Percentiles rank a stretch among this genome's conserved stretches.
These are phyloP conservation scores for Solea solea DNA, from an alignment of 2,113 vertebrate genomes.

Conservation along the genomic window DNA sequence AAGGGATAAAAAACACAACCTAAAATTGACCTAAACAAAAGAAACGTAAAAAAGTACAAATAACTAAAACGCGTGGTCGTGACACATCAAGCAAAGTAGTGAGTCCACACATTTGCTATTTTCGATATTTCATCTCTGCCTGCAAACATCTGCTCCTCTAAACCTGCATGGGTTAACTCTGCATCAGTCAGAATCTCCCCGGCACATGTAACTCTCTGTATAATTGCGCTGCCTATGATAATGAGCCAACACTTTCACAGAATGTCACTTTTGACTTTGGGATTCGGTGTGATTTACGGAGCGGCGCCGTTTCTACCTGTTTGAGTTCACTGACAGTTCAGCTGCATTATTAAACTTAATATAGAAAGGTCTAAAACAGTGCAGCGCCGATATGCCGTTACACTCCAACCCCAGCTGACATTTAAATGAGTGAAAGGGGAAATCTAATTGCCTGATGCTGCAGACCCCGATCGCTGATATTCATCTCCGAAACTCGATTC, in stretches of 20 bases:
- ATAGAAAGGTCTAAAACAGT: conserved; percentile 3
- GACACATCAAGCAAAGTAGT: too few relatives aligned
- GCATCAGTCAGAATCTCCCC: too few relatives aligned
- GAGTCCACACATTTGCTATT: too few relatives aligned
- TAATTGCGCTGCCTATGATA: background rate
- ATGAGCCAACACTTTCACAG: background rate
- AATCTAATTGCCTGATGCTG: conserved; percentile 6
- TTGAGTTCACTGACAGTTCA: background rate
- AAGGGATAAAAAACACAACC: background rate
- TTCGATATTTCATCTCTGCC: too few relatives aligned
- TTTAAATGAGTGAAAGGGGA: conserved; percentile 13
- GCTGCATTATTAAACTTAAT: conserved; percentile 2
- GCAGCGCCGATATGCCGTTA: background rate
- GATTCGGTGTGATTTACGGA: background rate
- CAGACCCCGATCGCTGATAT: conserved; percentile 7
- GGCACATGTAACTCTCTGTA: too few relatives aligned
- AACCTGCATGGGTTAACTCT: too few relatives aligned
- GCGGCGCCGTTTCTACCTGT: background rate
- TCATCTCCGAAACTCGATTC: conserved; percentile 1
- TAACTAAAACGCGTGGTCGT: too few relatives aligned
- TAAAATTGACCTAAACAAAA: background rate
- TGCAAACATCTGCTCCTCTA: too few relatives aligned
- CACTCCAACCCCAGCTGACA: background rate
- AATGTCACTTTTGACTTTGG: background rate
- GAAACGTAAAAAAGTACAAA: too few relatives aligned